Evolutionary conservation across 1,140 invertebrate genomes (phyloP), one percentile per base, ranked within the genome.

Genomic region (Delia radicum): DNA sequence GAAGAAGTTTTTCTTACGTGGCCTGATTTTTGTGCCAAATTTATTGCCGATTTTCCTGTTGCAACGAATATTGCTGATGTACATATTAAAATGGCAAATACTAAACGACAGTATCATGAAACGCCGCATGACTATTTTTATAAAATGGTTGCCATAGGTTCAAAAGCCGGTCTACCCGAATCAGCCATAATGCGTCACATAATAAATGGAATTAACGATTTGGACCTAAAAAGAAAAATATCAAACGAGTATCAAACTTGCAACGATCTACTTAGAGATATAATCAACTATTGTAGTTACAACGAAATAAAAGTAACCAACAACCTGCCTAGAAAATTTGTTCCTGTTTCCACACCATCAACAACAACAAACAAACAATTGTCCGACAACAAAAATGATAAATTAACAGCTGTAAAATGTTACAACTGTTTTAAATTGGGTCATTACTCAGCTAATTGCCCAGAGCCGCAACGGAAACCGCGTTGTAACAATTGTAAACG

Each of bases 381-480:
- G 33, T 37, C 33, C 33, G 33, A 37, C 33, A 37, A 37, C 33
- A 37, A 13, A 8, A 33, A 37, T 13, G 10, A 33, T 33, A 33
- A 37, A 37, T 37, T 37, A 37, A 33, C 10, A 33, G 10, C 4
- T n/a, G 31, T 33, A 5, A 33, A 74, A 27, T 75, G 62, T 67
- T 75, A 37, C 31, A 75, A 75, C 18, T 75, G 74, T 69, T 42
- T 18, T 67, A 8, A 65, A 15, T 24, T 21, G n/a, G 74, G 74
- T 7, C 74, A 75, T 18, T 37, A 37, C 46, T 75, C 74, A 8
- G 48, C 27, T n/a, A 75, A 67, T 37, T 74, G 72, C 29, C 72
- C 42, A 3, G 26, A 74, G 31, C 37, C 72, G 7, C 72, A 55
- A 55, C 18, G 72, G 12, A 73, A 55, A 48, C 24, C 21, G 21